Percentiles rank a stretch among this genome's conserved stretches.
phyloP scores from a whole-genome alignment of 2,888 invertebrate species.

The Camptogramma bilineatum region DNA sequence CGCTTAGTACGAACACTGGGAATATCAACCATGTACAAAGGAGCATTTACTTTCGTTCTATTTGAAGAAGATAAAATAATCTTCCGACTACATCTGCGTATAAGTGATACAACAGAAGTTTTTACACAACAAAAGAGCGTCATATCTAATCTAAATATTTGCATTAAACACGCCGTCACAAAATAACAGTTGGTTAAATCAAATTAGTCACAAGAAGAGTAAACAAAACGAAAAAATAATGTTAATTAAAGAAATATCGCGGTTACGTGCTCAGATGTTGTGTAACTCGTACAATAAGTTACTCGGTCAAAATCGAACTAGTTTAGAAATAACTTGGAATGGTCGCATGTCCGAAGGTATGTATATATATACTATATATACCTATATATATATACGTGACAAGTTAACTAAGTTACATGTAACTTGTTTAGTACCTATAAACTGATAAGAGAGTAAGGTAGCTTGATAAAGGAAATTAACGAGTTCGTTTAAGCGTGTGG shows the following conservation, averaged over 20 bases:
- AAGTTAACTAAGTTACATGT: not conserved
- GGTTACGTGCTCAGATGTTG: not conserved
- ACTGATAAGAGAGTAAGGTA: not conserved
- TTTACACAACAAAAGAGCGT: not conserved
- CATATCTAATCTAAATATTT: slow-evolving; percentile 4
- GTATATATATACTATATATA: no score
- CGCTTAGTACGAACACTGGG: no score
- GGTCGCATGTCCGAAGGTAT: not conserved
- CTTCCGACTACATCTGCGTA: no score
- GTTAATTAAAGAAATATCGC: slow-evolving; percentile 4
- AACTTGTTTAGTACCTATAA: not conserved
- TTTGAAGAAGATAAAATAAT: no score
- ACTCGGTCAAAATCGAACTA: not conserved
- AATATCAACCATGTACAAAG: no score
- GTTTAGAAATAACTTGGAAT: not conserved
- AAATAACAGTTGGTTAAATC: slow-evolving; percentile 24
- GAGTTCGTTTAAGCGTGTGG: not conserved
- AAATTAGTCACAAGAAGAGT: slow-evolving; percentile 21
- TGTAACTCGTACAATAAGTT: not conserved
- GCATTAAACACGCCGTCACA: not conserved
- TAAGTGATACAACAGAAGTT: not conserved
- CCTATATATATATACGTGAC: not conserved
- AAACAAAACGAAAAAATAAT: slow-evolving; percentile 15
- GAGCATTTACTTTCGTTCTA: no score
- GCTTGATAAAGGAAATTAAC: not conserved